Evolutionary conservation across 2,797 vertebrate genomes (phyloP), one percentile per base, ranked within the genome.

Genomic region (Pseudochaenichthys georgianus): DNA sequence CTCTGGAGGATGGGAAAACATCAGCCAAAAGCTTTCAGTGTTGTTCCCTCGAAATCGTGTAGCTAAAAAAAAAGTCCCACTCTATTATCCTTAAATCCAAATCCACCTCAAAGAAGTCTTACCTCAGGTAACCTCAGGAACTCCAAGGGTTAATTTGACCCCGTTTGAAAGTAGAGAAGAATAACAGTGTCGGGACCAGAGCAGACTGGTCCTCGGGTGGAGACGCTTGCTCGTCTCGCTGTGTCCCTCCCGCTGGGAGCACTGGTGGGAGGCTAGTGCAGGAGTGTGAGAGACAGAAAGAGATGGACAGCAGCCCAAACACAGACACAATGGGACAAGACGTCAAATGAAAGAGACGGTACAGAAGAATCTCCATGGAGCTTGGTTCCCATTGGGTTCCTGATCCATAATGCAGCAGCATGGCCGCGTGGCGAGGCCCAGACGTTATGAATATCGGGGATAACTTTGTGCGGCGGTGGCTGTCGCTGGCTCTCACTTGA

Each of bases 401-500:
- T 67, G 66, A 90, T 92, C 87, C 88, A 85, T 93, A 90, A 92
- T 92, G 86, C 87, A 92, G 80, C 55, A 70, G 77, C 61, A 59
- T 81, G 82, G 73, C 86, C 86, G 73, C 75, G 81, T 70, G 87
- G 81, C 19, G 54, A 74, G 81, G 73, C 13, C 60, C 78, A 68
- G 83, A 71, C 69, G 6, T 91, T 78, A 89, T 82, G 88, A 86
- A 86, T 81, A 84, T 93, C 87, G 72, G 87, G 84, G 86, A 89
- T 91, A 90, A 91, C 79, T 86, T 87, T 78, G 84, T 82, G 84
- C 61, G 74, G 86, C 67, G 58, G 72, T 85, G 82, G 75, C 91
- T 93, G 91, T 93, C 91, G 90, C 83, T 42, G 72, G 72, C 82
- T 89, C 85, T 89, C 83, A 77, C 88, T 86, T 85, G 88, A 92